These are phyloP conservation scores for Gonocerus acuteangulatus DNA, from an alignment of 2,888 invertebrate genomes.

Conservation along the genomic window DNA sequence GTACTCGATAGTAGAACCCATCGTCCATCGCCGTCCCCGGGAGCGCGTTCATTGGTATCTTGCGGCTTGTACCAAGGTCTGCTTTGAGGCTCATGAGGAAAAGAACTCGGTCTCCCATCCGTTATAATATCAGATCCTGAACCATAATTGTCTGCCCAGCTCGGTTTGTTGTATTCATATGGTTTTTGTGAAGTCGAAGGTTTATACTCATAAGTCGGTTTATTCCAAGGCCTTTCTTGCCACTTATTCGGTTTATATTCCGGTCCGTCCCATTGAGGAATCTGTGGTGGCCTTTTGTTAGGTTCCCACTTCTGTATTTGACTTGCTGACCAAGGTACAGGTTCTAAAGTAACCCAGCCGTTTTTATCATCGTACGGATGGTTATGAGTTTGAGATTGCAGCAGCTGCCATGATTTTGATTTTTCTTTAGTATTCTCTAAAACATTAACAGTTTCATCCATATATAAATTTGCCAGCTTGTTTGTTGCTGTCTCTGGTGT, in stretches of 20 bases:
- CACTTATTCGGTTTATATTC: slow-evolving; percentile 42
- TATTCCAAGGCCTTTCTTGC: slow-evolving; percentile 45
- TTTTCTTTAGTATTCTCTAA: slow-evolving; percentile 37
- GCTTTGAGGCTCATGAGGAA: slow-evolving; percentile 42
- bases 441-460: slow-evolving; percentile 37
- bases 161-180: slow-evolving; percentile 27
- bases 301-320: slow-evolving; percentile 75
- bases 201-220: slow-evolving; percentile 41
- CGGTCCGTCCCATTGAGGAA: slow-evolving; percentile 38
- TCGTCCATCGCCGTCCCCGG: slow-evolving; percentile 60
- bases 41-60: slow-evolving; percentile 37
- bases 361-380: slow-evolving; percentile 61
- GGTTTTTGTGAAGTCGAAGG: slow-evolving; percentile 36
- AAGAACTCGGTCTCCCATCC: slow-evolving; percentile 50
- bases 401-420: slow-evolving; percentile 40
- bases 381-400: slow-evolving; percentile 42
- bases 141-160: slow-evolving; percentile 29
- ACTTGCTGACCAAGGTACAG: slow-evolving; percentile 68
- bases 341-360: slow-evolving; percentile 71
- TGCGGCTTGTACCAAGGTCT: slow-evolving; percentile 41
- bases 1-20: slow-evolving; percentile 72
- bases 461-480: slow-evolving; percentile 38
- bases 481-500: slow-evolving; percentile 35
- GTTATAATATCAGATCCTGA: slow-evolving; percentile 48
- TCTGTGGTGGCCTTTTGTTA: slow-evolving; percentile 49